These are phyloP conservation scores for Sycon ciliatum DNA, from an alignment of 37 sponge, comb jelly and placozoan species.

Conservation along the genomic window DNA sequence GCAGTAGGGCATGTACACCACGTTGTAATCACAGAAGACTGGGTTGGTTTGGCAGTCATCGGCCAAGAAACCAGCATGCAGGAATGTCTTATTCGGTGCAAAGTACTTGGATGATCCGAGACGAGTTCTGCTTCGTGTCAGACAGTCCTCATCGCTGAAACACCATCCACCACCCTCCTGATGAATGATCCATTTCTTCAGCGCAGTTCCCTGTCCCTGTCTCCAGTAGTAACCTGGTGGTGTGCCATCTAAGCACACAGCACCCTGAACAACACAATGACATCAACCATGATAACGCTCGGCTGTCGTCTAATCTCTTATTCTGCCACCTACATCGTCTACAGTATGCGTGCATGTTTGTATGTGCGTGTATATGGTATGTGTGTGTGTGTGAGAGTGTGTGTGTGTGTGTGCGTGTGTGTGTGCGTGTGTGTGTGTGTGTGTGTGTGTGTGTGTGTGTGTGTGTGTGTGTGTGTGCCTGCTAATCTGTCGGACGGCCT, in stretches of 20 bases:
- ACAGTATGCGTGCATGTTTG: too few species aligned
- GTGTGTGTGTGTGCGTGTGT: too few species aligned
- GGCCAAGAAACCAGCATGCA: constrained; percentile 45
- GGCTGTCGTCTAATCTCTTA: too few species aligned
- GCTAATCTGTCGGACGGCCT: too few species aligned
- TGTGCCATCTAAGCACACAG: constrained; percentile 79
- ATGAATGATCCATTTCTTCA: constrained; percentile 61
- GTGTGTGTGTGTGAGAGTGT: too few species aligned
- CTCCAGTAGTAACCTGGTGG: constrained; percentile 54
- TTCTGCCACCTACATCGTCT: too few species aligned
- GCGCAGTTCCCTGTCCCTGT: constrained; percentile 5
- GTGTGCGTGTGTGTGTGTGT: too few species aligned
- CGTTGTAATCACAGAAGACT: constrained; percentile 57
- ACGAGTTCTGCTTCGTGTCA: constrained; percentile 41
- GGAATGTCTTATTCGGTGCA: not conserved
- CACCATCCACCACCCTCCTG: constrained; percentile 77
- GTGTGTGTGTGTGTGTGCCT: too few species aligned
- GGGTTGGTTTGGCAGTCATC: constrained; percentile 41
- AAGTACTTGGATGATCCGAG: constrained; percentile 67
- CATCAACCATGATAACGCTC: too few species aligned
- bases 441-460: too few species aligned
- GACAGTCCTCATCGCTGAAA: constrained; percentile 28
- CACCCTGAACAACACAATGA: too few species aligned
- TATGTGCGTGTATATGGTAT: too few species aligned
- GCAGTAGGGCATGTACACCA: constrained; percentile 68